Conservation (phyloP, 2,797 vertebrate species). For the Champsocephalus gunnari region DNA sequence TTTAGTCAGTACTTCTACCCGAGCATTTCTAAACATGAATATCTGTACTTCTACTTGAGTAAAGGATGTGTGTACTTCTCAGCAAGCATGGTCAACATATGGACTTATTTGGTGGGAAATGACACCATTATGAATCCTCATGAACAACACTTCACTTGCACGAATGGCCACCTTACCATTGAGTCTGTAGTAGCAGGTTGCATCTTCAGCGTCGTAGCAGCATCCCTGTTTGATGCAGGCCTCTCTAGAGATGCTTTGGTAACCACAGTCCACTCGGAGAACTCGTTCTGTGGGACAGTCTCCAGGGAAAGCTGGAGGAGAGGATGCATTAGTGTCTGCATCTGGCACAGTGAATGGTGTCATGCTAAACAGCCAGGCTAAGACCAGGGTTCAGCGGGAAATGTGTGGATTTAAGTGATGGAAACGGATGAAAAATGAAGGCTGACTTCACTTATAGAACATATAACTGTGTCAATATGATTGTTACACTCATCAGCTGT, state of each 20-base stretch:
- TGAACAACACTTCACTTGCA: not conserved
- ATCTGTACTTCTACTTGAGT: no score
- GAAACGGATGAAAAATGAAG: not conserved
- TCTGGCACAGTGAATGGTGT: no score
- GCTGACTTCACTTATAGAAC: not conserved
- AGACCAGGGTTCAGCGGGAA: not conserved
- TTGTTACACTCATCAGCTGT: not conserved
- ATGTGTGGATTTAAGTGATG: not conserved
- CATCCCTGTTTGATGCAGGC: conserved; percentile 73
- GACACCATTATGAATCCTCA: no score
- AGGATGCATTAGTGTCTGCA: conserved; percentile 4
- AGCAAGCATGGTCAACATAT: not conserved
- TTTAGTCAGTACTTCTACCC: no score
- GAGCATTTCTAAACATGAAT: no score
- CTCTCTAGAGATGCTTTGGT: conserved; percentile 34
- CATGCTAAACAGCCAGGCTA: not conserved
- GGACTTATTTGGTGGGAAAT: not conserved
- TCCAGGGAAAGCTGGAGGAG: conserved; percentile 48
- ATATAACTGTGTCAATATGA: not conserved
- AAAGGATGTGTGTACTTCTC: not conserved
- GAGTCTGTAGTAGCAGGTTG: conserved; percentile 75
- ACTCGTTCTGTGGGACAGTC: conserved; percentile 53
- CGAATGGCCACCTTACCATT: conserved; percentile 57
- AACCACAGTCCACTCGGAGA: conserved; percentile 70
- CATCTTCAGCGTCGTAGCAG: conserved; percentile 64